These are phyloP conservation scores for Episyrphus balteatus DNA, from an alignment of 1,140 invertebrate genomes.

Conservation along the genomic window DNA sequence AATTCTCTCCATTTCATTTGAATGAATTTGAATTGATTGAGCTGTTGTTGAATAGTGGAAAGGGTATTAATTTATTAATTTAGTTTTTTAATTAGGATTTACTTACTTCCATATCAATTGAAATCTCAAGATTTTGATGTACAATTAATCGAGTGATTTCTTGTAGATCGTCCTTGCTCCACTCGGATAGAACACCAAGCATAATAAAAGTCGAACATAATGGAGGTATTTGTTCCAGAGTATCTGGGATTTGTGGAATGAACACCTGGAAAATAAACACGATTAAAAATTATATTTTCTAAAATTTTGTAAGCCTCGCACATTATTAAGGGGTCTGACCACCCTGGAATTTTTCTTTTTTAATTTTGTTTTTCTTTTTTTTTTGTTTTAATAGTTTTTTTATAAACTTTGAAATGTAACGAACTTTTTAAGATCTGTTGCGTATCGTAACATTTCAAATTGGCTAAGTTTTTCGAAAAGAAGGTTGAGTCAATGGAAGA, in stretches of 20 bases:
- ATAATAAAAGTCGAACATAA: constrained; percentile 26
- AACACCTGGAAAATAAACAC: too few species aligned
- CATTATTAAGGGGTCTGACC: too few species aligned
- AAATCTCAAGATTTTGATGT: constrained; percentile 19
- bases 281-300: not conserved
- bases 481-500: too few species aligned
- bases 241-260: constrained; percentile 24
- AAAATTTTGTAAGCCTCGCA: too few species aligned
- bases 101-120: constrained; percentile 13
- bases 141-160: constrained; percentile 16
- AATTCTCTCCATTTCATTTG: constrained; percentile 30
- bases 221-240: constrained; percentile 19
- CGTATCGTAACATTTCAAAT: too few species aligned
- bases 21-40: constrained; percentile 27
- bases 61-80: too few species aligned
- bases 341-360: too few species aligned
- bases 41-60: constrained; percentile 4
- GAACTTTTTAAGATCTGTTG: too few species aligned
- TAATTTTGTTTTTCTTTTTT: too few species aligned
- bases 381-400: too few species aligned
- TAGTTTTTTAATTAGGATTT: not conserved
- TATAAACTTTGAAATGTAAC: too few species aligned
- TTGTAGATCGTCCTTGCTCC: constrained; percentile 18
- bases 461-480: too few species aligned
- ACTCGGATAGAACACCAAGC: constrained; percentile 26